Evolutionary conservation across 2,888 invertebrate genomes (phyloP).

Genomic region (Drosophila stalkeri): DNA sequence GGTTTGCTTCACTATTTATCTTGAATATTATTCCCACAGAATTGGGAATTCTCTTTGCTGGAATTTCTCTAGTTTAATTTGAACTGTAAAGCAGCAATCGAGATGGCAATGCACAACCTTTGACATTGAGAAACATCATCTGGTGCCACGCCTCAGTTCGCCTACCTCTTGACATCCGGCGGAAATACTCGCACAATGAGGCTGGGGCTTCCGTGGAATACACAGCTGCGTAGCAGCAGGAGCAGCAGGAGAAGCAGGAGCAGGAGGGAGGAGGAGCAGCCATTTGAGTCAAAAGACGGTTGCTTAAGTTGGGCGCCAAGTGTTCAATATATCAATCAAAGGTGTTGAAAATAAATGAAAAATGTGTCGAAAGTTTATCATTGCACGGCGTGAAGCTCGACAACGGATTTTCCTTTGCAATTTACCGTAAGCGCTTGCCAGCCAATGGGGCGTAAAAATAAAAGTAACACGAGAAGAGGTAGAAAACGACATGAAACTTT

Average conservation of each 20-base stretch:
- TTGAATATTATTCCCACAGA: background rate
- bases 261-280: constrained; percentile 18
- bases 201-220: constrained; percentile 63
- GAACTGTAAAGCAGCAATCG: constrained; percentile 47
- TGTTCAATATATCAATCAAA: constrained; percentile 83
- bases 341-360: constrained; percentile 83
- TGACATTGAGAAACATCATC: constrained; percentile 56
- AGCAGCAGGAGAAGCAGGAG: background rate
- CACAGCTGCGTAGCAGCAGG: constrained; percentile 18
- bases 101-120: constrained; percentile 55
- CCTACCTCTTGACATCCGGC: constrained; percentile 42
- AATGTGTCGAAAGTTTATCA: constrained; percentile 83
- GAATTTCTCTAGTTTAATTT: constrained; percentile 39
- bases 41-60: background rate
- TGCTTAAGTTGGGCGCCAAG: constrained; percentile 71
- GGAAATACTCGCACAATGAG: constrained; percentile 63
- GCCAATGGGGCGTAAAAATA: constrained; percentile 77
- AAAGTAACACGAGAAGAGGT: constrained; percentile 57
- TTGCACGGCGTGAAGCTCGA: constrained; percentile 40
- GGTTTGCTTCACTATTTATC: background rate
- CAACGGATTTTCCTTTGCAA: constrained; percentile 53
- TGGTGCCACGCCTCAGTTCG: background rate
- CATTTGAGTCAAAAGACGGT: constrained; percentile 56
- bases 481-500: constrained; percentile 67
- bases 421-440: constrained; percentile 54